Evolutionary conservation across 2,888 invertebrate genomes (phyloP).

Genomic region (Ophion ellenae): DNA sequence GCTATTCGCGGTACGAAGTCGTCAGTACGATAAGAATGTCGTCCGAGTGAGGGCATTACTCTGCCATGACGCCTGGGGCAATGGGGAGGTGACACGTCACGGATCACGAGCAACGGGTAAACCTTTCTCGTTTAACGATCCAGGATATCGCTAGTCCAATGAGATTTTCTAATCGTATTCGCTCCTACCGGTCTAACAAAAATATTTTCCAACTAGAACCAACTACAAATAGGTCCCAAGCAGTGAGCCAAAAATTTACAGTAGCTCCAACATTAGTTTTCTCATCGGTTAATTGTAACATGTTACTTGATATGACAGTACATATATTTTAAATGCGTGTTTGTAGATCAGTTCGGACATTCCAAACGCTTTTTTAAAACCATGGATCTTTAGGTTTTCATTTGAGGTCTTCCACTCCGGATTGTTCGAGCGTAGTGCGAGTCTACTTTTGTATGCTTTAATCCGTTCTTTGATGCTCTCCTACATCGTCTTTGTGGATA

Average conservation of each 20-base stretch:
- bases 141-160: constrained; percentile 35
- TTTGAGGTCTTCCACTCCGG: too few species aligned
- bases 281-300: too few species aligned
- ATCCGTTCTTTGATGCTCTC: too few species aligned
- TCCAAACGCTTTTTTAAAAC: too few species aligned
- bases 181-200: constrained; percentile 17
- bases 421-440: too few species aligned
- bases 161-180: constrained; percentile 55
- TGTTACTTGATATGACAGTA: too few species aligned
- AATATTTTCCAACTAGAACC: not conserved
- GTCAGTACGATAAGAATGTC: constrained; percentile 58
- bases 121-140: constrained; percentile 51
- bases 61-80: constrained; percentile 24
- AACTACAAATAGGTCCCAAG: not conserved
- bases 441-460: too few species aligned
- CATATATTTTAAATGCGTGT: too few species aligned
- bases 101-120: constrained; percentile 59
- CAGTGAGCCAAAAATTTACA: not conserved
- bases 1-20: constrained; percentile 43
- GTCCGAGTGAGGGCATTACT: constrained; percentile 55
- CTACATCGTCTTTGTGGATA: too few species aligned
- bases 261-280: not conserved
- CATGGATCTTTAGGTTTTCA: too few species aligned
- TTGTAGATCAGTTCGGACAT: too few species aligned
- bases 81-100: constrained; percentile 45